Evolutionary conservation across 2,113 vertebrate species (phyloP).

Genomic region (Corydoras sp.): DNA sequence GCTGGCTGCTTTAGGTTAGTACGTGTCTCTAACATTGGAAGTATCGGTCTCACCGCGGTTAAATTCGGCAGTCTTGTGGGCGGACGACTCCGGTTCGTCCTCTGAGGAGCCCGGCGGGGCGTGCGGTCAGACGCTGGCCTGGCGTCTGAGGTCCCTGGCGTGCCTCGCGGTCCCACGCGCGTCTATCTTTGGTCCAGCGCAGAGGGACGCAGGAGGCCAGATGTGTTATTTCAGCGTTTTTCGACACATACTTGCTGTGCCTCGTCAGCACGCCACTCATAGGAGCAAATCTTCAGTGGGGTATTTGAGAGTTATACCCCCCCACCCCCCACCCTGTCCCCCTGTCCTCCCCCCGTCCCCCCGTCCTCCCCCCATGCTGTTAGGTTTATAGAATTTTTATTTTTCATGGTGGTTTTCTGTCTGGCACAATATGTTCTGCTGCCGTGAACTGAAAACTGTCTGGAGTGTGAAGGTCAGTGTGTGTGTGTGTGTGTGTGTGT

Average conservation of each 20-base stretch:
- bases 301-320: no score
- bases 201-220: slow-evolving; percentile 28
- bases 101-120: neutral
- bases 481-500: no score
- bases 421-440: neutral
- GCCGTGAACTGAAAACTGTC: neutral
- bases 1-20: no score
- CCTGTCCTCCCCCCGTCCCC: no score
- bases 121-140: neutral
- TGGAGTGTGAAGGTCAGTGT: neutral
- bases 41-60: no score
- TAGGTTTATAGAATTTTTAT: neutral
- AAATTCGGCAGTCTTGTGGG: neutral
- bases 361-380: no score
- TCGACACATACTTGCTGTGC: no score
- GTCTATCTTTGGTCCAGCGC: slow-evolving; percentile 31
- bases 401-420: neutral
- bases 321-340: no score
- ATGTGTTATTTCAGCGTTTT: no score
- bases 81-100: neutral
- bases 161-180: slow-evolving; percentile 28
- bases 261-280: no score
- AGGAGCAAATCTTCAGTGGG: no score
- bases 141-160: slow-evolving; percentile 25
- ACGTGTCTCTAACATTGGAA: no score